Percentiles rank a stretch among this genome's conserved stretches.
phyloP scores from a whole-genome alignment of 2,888 invertebrate genomes.

The Ophonus ardosiacus region DNA sequence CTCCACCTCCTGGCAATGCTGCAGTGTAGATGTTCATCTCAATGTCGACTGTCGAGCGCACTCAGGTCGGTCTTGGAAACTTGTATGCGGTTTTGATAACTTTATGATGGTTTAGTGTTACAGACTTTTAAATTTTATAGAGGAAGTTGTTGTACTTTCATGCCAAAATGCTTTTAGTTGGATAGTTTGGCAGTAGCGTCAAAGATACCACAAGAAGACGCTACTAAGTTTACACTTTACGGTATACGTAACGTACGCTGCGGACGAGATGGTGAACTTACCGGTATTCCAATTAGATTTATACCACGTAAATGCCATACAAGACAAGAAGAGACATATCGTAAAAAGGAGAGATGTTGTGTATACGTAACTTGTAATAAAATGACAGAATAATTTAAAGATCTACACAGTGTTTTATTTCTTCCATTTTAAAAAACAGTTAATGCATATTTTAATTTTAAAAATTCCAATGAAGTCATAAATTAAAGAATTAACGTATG shows the following conservation, averaged over 20 bases:
- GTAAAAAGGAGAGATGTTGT: neutral
- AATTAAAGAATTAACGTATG: too few relatives aligned
- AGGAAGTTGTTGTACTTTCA: constrained; percentile 30
- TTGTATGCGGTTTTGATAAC: constrained; percentile 24
- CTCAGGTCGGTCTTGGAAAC: neutral
- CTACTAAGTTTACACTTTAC: neutral
- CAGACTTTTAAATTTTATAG: constrained; percentile 36
- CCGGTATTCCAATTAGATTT: neutral
- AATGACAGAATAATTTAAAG: too few relatives aligned
- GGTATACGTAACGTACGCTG: neutral
- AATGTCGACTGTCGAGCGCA: neutral
- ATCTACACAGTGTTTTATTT: too few relatives aligned
- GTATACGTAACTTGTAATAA: neutral
- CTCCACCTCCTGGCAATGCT: neutral
- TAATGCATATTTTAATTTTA: too few relatives aligned
- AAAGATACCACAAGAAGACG: constrained; percentile 1
- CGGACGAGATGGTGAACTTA: neutral
- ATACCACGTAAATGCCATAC: neutral
- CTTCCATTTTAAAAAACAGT: too few relatives aligned
- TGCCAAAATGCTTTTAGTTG: constrained; percentile 43
- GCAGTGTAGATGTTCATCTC: neutral
- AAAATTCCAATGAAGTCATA: too few relatives aligned
- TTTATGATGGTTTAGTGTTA: constrained; percentile 25
- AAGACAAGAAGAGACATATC: neutral
- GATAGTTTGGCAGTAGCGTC: neutral